Evolutionary conservation across 2,113 vertebrate genomes (phyloP).

Genomic region (Alouatta palliata): DNA sequence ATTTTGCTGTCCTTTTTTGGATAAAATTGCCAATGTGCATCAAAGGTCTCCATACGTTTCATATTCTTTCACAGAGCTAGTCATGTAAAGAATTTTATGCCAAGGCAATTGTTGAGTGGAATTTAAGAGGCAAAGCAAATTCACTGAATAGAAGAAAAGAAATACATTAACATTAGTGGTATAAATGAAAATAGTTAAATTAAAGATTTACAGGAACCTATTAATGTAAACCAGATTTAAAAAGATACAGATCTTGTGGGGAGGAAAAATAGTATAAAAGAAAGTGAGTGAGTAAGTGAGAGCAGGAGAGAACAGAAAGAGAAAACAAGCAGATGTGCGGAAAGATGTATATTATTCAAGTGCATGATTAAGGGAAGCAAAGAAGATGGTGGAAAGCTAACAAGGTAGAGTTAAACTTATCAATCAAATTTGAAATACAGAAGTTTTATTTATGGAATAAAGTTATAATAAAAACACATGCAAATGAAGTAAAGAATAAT

Average conservation of each 20-base stretch:
- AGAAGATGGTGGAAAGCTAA: not conserved
- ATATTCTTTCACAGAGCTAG: not conserved
- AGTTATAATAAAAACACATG: not conserved
- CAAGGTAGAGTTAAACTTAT: not conserved
- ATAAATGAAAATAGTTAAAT: not conserved
- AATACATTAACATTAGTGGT: not conserved
- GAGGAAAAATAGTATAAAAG: not conserved
- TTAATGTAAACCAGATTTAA: not conserved
- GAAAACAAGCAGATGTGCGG: not conserved
- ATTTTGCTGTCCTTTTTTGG: not conserved
- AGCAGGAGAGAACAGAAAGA: not conserved
- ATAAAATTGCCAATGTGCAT: not conserved
- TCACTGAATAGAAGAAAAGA: not conserved
- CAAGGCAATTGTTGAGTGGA: not conserved
- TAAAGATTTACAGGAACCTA: not conserved
- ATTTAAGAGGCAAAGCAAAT: not conserved
- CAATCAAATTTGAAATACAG: not conserved
- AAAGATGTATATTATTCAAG: not conserved
- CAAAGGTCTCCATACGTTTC: not conserved
- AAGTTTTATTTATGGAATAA: not conserved
- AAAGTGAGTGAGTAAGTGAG: too few relatives aligned
- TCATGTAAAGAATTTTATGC: not conserved
- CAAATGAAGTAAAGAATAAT: not conserved
- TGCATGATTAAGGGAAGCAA: not conserved
- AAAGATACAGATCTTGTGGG: not conserved